phyloP scores from a whole-genome alignment of 2,888 invertebrate species.

The Apoda limacodes region DNA sequence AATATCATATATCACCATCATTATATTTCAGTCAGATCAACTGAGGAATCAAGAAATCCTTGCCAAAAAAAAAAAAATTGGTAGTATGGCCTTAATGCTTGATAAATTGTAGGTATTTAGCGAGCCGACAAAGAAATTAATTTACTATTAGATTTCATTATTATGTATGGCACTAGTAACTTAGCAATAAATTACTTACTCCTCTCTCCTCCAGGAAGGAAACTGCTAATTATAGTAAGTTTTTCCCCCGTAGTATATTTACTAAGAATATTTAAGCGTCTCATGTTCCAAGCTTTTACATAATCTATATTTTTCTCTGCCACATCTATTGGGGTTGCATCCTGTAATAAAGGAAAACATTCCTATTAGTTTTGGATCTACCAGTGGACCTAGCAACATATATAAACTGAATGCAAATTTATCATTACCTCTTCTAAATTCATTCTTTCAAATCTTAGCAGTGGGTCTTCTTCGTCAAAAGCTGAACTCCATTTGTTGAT shows the following conservation, averaged over 20 bases:
- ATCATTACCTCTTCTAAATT: conserved; percentile 38
- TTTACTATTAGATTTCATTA: too few species aligned
- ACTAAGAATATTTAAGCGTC: conserved; percentile 82
- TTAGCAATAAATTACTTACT: too few species aligned
- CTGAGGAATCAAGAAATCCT: too few species aligned
- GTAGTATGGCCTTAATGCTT: too few species aligned
- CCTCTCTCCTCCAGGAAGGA: conserved; percentile 84
- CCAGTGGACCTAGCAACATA: too few species aligned
- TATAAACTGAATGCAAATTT: background rate
- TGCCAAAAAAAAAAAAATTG: too few species aligned
- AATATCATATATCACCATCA: too few species aligned
- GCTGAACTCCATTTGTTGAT: conserved; percentile 55
- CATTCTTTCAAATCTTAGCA: conserved; percentile 55
- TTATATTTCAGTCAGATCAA: too few species aligned
- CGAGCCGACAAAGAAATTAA: too few species aligned
- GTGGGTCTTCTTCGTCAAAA: conserved; percentile 55
- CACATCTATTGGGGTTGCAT: conserved; percentile 25
- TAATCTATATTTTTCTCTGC: conserved; percentile 44
- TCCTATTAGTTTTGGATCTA: too few species aligned
- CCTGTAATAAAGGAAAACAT: conserved; percentile 27
- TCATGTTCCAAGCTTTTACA: conserved; percentile 82
- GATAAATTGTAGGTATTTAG: too few species aligned
- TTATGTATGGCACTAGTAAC: too few species aligned
- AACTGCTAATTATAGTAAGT: conserved; percentile 90
- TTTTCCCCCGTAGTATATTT: conserved; percentile 96